A percentile compares a stretch with the other conserved stretches of the same genome.
These are phyloP conservation scores for Maconellicoccus hirsutus DNA, from an alignment of 1,140 invertebrate genomes.

Conservation along the genomic window DNA sequence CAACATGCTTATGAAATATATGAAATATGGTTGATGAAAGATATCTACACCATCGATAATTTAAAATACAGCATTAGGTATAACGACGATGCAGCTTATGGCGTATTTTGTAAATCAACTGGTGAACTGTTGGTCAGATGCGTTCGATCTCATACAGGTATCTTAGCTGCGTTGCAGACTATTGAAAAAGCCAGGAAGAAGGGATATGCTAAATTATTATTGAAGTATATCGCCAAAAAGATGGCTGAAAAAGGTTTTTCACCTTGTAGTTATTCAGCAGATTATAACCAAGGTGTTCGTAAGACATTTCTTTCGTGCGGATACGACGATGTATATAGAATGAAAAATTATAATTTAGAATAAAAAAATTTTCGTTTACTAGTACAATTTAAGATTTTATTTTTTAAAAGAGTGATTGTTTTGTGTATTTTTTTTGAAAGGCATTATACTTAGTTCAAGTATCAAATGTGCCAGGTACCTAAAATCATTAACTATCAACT, in stretches of 20 bases:
- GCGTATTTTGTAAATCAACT: neutral
- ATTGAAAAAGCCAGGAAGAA: neutral
- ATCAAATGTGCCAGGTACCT: too few species aligned
- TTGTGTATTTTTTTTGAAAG: too few species aligned
- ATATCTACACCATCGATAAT: neutral
- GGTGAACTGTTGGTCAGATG: neutral
- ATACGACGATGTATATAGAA: neutral
- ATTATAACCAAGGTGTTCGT: neutral
- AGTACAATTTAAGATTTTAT: too few species aligned
- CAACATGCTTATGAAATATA: neutral
- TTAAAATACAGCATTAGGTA: neutral
- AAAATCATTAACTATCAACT: too few species aligned
- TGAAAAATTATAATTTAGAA: neutral
- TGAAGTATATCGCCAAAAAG: neutral
- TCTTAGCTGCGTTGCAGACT: neutral
- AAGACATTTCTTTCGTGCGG: neutral
- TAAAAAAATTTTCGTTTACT: too few species aligned
- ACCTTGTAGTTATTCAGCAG: neutral
- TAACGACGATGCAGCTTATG: neutral
- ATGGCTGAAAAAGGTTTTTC: neutral
- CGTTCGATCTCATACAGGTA: neutral
- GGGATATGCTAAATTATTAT: neutral
- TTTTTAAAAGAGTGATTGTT: too few species aligned
- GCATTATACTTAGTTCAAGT: too few species aligned
- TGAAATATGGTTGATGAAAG: neutral